These are phyloP conservation scores for Eurystomus gularis DNA, from an alignment of 2,113 vertebrate species.

Conservation along the genomic window DNA sequence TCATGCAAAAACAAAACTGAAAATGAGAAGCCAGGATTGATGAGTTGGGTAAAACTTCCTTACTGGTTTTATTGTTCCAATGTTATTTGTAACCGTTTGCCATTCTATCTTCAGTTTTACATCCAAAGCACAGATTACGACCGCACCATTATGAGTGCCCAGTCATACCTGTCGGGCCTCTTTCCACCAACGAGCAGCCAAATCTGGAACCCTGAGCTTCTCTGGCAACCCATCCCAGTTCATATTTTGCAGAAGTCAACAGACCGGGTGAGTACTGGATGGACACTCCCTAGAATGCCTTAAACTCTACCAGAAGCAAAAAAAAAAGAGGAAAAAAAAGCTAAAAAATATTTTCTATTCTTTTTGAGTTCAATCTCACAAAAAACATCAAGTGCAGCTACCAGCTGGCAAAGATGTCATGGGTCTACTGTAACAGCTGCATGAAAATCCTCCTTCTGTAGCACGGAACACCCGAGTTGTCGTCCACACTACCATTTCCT, in stretches of 20 bases:
- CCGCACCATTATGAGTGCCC: conserved; percentile 91
- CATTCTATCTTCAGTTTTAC: conserved; percentile 76
- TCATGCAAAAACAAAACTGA: not conserved
- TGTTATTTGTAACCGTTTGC: not conserved
- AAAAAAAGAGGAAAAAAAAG: not conserved
- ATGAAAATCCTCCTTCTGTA: not conserved
- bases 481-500: not conserved
- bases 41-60: not conserved
- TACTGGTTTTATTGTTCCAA: not conserved
- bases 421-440: not conserved
- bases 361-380: not conserved
- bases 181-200: conserved; percentile 79
- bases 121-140: conserved; percentile 89
- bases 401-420: not conserved
- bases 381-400: not conserved
- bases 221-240: conserved; percentile 89
- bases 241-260: conserved; percentile 78
- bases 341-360: not conserved
- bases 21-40: not conserved
- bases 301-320: not conserved
- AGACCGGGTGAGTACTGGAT: conserved; percentile 76
- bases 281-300: not conserved
- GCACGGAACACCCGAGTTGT: not conserved
- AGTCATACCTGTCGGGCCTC: conserved; percentile 85
- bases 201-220: conserved; percentile 75